A percentile compares a stretch with the other conserved stretches of the same genome.
Conservation (phyloP, 2,797 vertebrate genomes). For the Crypturellus tataupa region DNA sequence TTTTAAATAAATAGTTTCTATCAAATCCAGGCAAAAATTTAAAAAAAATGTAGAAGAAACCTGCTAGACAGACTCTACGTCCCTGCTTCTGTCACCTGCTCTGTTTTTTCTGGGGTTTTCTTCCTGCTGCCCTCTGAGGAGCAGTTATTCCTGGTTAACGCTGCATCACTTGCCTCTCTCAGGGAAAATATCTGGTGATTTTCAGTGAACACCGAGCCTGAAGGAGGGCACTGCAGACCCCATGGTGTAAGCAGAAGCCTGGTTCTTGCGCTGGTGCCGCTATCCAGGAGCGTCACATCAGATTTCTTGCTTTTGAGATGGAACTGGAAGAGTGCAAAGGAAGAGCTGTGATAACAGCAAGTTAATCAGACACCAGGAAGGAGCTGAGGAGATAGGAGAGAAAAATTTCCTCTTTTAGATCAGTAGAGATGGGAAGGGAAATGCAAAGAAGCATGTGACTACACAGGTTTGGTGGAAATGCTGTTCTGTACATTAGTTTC, state of each 20-base stretch:
- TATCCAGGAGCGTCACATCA: not conserved
- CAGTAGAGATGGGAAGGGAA: not conserved
- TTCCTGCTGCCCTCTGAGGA: not conserved
- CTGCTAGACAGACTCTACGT: not conserved
- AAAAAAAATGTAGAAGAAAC: not conserved
- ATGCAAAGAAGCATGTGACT: not conserved
- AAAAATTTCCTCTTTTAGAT: not conserved
- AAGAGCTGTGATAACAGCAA: not conserved
- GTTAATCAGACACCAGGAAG: constrained; percentile 28
- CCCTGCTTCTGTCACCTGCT: not conserved
- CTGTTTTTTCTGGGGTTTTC: not conserved
- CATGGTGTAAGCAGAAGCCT: not conserved
- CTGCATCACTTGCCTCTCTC: not conserved
- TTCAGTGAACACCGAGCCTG: not conserved
- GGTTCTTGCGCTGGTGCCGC: not conserved
- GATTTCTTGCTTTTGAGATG: not conserved
- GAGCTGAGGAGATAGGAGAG: not conserved
- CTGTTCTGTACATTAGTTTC: not conserved
- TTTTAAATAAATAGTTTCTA: not conserved
- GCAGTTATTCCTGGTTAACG: not conserved
- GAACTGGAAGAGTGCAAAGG: not conserved
- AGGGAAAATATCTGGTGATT: constrained; percentile 17
- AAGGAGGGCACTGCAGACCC: not conserved
- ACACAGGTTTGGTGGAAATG: not conserved
- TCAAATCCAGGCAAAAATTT: not conserved